Percentiles rank a stretch among this genome's conserved stretches.
Evolutionary conservation across 1,140 invertebrate species (phyloP).

Genomic region (Trypoxylus dichotomus): DNA sequence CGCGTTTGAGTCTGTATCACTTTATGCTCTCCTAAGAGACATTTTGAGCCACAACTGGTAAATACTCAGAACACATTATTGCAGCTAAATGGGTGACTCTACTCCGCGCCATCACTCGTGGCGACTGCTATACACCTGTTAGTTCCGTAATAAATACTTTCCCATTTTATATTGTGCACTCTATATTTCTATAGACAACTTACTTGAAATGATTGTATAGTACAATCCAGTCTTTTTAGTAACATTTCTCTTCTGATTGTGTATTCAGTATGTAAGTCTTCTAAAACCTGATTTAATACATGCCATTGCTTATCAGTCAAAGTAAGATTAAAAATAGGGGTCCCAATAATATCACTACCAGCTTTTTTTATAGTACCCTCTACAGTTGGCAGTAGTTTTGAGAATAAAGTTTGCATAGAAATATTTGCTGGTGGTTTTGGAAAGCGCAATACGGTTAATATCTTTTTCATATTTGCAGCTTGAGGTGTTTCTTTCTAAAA

Average conservation of each 20-base stretch:
- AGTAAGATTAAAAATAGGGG: conserved; percentile 74
- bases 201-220: conserved; percentile 86
- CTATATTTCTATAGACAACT: neutral
- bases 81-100: too few relatives aligned
- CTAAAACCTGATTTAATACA: conserved; percentile 67
- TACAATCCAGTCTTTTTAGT: conserved; percentile 88
- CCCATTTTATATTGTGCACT: neutral
- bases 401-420: conserved; percentile 73
- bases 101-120: too few relatives aligned
- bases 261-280: conserved; percentile 80
- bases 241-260: conserved; percentile 82
- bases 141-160: too few relatives aligned
- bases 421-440: conserved; percentile 85
- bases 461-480: conserved; percentile 74
- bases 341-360: conserved; percentile 61
- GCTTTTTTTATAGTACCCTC: conserved; percentile 69
- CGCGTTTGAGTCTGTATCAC: too few relatives aligned
- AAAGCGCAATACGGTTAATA: conserved; percentile 76
- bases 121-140: too few relatives aligned
- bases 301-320: conserved; percentile 84
- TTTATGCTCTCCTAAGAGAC: too few relatives aligned
- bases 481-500: conserved; percentile 76
- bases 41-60: too few relatives aligned
- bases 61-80: too few relatives aligned
- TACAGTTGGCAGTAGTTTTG: conserved; percentile 74